These are phyloP conservation scores for Heliornis fulica DNA, from an alignment of 2,113 vertebrate species.

Conservation along the genomic window DNA sequence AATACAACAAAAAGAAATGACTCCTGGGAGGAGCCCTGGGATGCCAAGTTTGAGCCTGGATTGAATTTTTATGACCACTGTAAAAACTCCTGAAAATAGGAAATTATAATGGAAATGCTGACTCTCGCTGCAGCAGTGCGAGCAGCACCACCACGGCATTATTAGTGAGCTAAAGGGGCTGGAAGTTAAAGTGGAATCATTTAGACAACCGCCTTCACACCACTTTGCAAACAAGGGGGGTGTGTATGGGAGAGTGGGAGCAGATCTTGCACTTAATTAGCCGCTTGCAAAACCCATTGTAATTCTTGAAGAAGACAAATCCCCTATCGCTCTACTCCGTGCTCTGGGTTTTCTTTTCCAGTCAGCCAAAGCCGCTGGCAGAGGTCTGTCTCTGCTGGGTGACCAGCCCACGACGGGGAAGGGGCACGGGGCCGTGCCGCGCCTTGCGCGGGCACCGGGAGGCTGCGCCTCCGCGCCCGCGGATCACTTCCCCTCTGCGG, in stretches of 20 bases:
- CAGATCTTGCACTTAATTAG: not conserved
- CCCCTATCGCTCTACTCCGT: not conserved
- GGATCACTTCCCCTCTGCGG: not conserved
- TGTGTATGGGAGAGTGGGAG: not conserved
- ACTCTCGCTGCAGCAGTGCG: not conserved
- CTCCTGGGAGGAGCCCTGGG: slow-evolving; percentile 56
- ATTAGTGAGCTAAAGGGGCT: not conserved
- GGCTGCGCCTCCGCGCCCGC: not conserved
- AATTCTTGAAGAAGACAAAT: slow-evolving; percentile 24
- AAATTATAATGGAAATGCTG: slow-evolving; percentile 69
- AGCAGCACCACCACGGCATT: not conserved
- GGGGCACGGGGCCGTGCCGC: not conserved
- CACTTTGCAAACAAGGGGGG: not conserved
- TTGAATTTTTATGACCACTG: slow-evolving; percentile 59
- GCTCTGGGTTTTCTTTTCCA: not conserved
- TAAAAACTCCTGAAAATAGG: slow-evolving; percentile 69
- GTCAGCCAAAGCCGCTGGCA: not conserved
- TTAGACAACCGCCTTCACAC: slow-evolving; percentile 4
- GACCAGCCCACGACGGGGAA: not conserved
- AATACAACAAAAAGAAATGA: slow-evolving; percentile 55
- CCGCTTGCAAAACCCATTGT: slow-evolving; percentile 30
- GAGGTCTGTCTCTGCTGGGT: not conserved
- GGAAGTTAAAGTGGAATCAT: slow-evolving; percentile 36
- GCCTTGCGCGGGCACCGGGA: not conserved
- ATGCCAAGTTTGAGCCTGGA: slow-evolving; percentile 61